phyloP scores from a whole-genome alignment of 2,797 vertebrate genomes.

The Phrynocephalus guinanensis region DNA sequence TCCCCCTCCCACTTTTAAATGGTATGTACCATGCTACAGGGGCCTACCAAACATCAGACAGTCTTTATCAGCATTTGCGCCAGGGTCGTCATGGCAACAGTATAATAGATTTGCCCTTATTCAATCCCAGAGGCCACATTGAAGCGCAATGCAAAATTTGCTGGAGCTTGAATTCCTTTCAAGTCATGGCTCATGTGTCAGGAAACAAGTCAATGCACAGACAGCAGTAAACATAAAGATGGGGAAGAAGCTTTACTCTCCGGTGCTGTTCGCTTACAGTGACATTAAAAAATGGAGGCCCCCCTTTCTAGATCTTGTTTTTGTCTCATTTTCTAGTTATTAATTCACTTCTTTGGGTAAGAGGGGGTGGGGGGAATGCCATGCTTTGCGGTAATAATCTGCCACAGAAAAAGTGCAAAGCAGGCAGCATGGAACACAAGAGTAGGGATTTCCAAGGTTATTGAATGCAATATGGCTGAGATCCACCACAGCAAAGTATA shows the following conservation, averaged over 20 bases:
- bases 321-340: conserved; percentile 76
- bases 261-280: conserved; percentile 28
- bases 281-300: conserved; percentile 72
- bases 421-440: conserved; percentile 59
- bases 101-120: conserved; percentile 86
- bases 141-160: conserved; percentile 80
- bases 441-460: conserved; percentile 61
- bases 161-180: conserved; percentile 82
- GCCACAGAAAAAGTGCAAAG: conserved; percentile 67
- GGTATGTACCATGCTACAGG: conserved; percentile 74
- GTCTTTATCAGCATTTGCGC: conserved; percentile 80
- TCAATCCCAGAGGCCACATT: conserved; percentile 84
- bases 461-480: conserved; percentile 66
- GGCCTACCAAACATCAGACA: conserved; percentile 72
- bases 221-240: conserved; percentile 73
- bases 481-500: conserved; percentile 25
- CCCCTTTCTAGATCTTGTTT: conserved; percentile 69
- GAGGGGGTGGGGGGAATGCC: conserved; percentile 62
- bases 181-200: conserved; percentile 84
- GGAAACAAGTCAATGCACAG: conserved; percentile 80
- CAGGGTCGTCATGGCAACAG: conserved; percentile 85
- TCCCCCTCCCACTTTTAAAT: conserved; percentile 66
- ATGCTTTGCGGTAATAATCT: conserved; percentile 75
- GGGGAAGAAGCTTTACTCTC: conserved; percentile 75
- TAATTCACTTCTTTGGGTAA: conserved; percentile 71